phyloP scores from a whole-genome alignment of 2,888 invertebrate genomes.

The Deilephila porcellus region DNA sequence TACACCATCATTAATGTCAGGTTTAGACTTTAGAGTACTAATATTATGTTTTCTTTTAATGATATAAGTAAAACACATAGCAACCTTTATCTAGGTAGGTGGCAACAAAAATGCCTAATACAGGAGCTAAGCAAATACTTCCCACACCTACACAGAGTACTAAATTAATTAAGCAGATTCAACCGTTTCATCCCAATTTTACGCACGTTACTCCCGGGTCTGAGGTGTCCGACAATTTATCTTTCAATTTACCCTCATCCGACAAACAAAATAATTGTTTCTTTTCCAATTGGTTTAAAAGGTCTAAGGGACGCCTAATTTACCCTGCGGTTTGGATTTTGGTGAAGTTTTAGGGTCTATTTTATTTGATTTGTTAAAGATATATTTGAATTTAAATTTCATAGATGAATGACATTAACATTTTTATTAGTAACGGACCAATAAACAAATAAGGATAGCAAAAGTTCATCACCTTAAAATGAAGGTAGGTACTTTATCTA shows the following conservation, averaged over 20 bases:
- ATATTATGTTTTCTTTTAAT: too few species aligned
- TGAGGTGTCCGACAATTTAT: conserved; percentile 29
- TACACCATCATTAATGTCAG: too few species aligned
- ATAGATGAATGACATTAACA: too few species aligned
- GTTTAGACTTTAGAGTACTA: too few species aligned
- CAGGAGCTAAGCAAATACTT: conserved; percentile 3
- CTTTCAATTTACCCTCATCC: conserved; percentile 32
- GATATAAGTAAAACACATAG: too few species aligned
- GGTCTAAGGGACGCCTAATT: conserved; percentile 22
- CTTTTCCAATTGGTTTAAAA: conserved; percentile 36
- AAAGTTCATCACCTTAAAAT: too few species aligned
- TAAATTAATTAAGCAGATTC: conserved; percentile 50
- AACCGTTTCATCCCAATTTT: conserved; percentile 37
- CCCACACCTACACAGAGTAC: conserved; percentile 20
- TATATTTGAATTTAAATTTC: conserved; percentile 42
- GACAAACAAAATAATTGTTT: conserved; percentile 36
- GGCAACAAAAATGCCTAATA: not conserved
- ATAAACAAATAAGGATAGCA: too few species aligned
- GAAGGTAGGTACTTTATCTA: too few species aligned
- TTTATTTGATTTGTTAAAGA: conserved; percentile 33
- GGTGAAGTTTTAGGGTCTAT: not conserved
- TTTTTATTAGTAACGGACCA: too few species aligned
- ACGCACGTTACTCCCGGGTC: conserved; percentile 26
- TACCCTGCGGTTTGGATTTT: conserved; percentile 5
- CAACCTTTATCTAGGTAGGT: not conserved